Evolutionary conservation across 2,888 invertebrate species (phyloP).

Genomic region (Netelia inedita): DNA sequence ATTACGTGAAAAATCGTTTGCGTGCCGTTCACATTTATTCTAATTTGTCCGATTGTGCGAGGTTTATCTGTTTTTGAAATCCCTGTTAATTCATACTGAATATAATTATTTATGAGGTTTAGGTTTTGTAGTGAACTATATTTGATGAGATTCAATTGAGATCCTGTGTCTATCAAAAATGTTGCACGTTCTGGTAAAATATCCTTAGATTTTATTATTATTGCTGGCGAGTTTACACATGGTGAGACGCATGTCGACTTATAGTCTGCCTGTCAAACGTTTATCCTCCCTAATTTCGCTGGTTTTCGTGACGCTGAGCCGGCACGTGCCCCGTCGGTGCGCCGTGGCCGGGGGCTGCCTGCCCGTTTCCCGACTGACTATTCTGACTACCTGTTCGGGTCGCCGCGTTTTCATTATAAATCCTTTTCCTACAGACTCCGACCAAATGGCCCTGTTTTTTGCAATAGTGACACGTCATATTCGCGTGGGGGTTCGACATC

Average conservation of each 20-base stretch:
- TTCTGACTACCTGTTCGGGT: background rate
- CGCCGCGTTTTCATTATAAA: background rate
- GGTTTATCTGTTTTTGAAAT: constrained; percentile 14
- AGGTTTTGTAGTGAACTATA: background rate
- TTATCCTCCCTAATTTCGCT: background rate
- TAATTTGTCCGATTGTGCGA: constrained; percentile 25
- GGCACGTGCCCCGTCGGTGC: background rate
- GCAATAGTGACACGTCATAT: constrained; percentile 11
- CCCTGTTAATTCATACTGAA: constrained; percentile 37
- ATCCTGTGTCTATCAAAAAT: constrained; percentile 29
- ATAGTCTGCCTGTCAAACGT: background rate
- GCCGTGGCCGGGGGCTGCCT: constrained; percentile 4
- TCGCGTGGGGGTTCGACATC: background rate
- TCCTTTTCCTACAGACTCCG: constrained; percentile 16
- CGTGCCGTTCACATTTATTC: constrained; percentile 1
- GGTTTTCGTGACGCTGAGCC: background rate
- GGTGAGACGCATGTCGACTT: background rate
- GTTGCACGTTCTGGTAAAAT: background rate
- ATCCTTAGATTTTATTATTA: constrained; percentile 2
- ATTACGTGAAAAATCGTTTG: constrained; percentile 21
- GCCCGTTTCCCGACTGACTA: constrained; percentile 30
- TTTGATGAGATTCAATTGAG: constrained; percentile 27
- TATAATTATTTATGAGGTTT: background rate
- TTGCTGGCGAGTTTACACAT: constrained; percentile 4
- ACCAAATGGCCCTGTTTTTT: constrained; percentile 15